Percentiles rank a stretch among this genome's conserved stretches.
Conservation (phyloP, 1,140 invertebrate species). For the Globodera rostochiensis region DNA sequence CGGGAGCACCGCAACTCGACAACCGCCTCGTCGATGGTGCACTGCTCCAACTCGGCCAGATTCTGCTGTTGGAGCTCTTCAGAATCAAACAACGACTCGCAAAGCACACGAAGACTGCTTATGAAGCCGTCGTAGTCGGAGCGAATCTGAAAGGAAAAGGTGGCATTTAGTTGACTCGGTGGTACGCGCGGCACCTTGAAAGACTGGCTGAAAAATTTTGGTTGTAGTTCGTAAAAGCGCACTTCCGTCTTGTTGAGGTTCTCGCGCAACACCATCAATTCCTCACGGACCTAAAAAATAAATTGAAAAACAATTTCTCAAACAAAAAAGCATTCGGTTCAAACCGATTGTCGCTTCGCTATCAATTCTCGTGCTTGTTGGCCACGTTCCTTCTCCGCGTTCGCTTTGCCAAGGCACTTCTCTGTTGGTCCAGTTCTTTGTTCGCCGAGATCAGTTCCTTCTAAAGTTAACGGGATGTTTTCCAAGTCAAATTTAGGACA, state of each 20-base stretch:
- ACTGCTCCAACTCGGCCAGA: neutral
- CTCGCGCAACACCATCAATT: neutral
- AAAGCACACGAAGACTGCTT: slow-evolving; percentile 11
- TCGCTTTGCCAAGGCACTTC: too few relatives aligned
- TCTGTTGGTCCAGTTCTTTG: too few relatives aligned
- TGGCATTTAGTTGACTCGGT: neutral
- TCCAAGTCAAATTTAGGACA: too few relatives aligned
- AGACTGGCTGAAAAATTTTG: slow-evolving; percentile 5
- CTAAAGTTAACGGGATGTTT: too few relatives aligned
- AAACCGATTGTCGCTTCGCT: slow-evolving; percentile 22
- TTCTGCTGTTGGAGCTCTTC: slow-evolving; percentile 18
- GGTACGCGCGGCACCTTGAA: neutral
- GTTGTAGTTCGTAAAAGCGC: slow-evolving; percentile 9
- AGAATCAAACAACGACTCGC: neutral
- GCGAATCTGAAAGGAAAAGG: slow-evolving; percentile 4
- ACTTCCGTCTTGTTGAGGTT: neutral
- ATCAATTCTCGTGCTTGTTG: too few relatives aligned
- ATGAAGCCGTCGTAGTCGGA: slow-evolving; percentile 17
- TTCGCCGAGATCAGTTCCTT: too few relatives aligned
- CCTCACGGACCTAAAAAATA: slow-evolving; percentile 14
- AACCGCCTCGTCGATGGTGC: neutral
- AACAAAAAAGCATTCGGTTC: neutral
- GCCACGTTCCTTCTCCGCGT: too few relatives aligned
- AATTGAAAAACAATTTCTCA: neutral
- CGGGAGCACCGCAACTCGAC: slow-evolving; percentile 5